Evolutionary conservation across 2,113 vertebrate species (phyloP).

Genomic region (Emydocephalus ijimae): DNA sequence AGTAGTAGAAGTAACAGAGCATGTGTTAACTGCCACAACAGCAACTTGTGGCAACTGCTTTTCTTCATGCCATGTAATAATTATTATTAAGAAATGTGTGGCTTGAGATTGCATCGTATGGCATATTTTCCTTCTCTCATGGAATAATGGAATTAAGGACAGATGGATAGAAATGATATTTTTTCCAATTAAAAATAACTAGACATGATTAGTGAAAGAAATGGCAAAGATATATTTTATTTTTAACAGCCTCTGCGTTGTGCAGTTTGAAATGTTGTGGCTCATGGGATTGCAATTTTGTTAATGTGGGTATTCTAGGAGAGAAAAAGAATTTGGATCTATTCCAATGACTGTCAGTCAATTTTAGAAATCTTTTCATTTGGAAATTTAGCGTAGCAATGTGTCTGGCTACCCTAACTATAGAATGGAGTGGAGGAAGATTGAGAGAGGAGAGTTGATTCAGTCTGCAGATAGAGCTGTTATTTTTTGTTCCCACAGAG

Average conservation of each 20-base stretch:
- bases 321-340: not conserved
- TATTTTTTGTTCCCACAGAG: not conserved
- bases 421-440: no score
- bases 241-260: not conserved
- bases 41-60: not conserved
- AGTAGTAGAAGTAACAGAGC: not conserved
- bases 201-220: not conserved
- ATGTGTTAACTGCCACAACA: not conserved
- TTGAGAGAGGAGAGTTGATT: not conserved
- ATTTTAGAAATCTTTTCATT: not conserved
- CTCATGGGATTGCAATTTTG: not conserved
- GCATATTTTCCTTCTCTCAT: not conserved
- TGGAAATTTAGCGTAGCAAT: not conserved
- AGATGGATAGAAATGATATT: not conserved
- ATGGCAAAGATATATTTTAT: not conserved
- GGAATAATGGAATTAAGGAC: not conserved
- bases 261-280: not conserved
- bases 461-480: not conserved
- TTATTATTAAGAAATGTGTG: not conserved
- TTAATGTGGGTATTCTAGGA: not conserved
- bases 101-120: not conserved
- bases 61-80: not conserved
- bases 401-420: not conserved
- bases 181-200: not conserved
- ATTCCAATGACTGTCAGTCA: not conserved